Evolutionary conservation across 2,113 vertebrate genomes (phyloP).

Genomic region (Epinephelus cyanopodus): DNA sequence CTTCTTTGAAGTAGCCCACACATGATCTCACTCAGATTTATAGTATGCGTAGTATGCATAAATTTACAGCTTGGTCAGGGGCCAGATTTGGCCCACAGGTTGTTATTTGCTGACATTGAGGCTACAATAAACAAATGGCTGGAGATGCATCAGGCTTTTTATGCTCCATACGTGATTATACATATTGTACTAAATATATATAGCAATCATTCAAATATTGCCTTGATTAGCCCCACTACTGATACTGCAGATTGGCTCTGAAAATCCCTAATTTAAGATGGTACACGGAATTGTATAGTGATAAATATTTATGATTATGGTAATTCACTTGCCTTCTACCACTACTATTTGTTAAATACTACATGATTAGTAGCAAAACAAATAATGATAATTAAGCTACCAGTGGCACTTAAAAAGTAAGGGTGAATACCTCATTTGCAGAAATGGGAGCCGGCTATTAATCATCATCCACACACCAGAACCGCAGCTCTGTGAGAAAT

Average conservation of each 20-base stretch:
- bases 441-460: not conserved
- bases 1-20: not conserved
- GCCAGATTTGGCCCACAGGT: constrained; percentile 13
- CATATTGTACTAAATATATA: not conserved
- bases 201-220: not conserved
- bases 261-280: constrained; percentile 8
- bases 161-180: not conserved
- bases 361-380: constrained; percentile 19
- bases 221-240: not conserved
- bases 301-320: constrained; percentile 39
- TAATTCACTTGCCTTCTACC: constrained; percentile 16
- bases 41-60: not conserved
- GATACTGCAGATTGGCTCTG: not conserved
- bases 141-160: not conserved
- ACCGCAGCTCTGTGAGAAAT: not conserved
- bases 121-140: constrained; percentile 9
- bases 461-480: constrained; percentile 1
- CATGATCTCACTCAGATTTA: not conserved
- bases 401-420: constrained; percentile 1
- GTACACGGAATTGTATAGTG: constrained; percentile 10
- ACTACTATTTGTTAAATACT: constrained; percentile 13
- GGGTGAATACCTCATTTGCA: constrained; percentile 16
- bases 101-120: not conserved
- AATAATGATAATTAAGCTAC: constrained; percentile 9
- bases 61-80: constrained; percentile 18